A percentile compares a stretch with the other conserved stretches of the same genome.
Evolutionary conservation across 2,113 vertebrate species (phyloP).

Genomic region (Heterotilapia buettikoferi): DNA sequence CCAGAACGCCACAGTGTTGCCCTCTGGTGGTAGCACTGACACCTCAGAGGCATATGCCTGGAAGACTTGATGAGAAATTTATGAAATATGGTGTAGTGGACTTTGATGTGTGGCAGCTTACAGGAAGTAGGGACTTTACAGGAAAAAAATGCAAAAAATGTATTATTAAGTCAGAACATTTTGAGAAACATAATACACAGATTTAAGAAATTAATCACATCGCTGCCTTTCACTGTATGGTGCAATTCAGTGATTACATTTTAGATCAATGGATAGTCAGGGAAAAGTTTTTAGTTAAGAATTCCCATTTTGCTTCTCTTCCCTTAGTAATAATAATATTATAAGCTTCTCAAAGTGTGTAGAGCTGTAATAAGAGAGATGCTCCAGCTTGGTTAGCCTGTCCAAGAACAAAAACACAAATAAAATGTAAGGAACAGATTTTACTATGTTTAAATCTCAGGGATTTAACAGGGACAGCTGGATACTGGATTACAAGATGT

Average conservation of each 20-base stretch:
- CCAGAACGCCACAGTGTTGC: conserved; percentile 40
- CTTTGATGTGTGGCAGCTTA: background rate
- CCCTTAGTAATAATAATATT: background rate
- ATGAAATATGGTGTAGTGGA: background rate
- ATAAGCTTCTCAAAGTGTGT: background rate
- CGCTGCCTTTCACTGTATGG: background rate
- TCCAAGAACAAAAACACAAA: background rate
- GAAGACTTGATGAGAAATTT: background rate
- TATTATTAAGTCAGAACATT: background rate
- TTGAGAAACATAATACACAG: background rate
- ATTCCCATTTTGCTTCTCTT: background rate
- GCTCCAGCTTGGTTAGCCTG: background rate
- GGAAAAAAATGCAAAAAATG: background rate
- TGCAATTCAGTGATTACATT: background rate
- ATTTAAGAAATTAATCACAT: background rate
- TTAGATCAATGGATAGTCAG: background rate
- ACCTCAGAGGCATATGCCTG: background rate
- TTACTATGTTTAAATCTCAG: background rate
- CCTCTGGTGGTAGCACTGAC: conserved; percentile 39
- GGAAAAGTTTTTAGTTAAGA: background rate
- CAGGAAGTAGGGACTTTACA: background rate
- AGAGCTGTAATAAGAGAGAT: background rate
- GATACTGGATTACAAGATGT: background rate
- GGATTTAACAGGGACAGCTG: background rate
- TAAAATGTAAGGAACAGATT: background rate